phyloP scores from a whole-genome alignment of 1,140 invertebrate genomes.

The Holotrichia oblita region DNA sequence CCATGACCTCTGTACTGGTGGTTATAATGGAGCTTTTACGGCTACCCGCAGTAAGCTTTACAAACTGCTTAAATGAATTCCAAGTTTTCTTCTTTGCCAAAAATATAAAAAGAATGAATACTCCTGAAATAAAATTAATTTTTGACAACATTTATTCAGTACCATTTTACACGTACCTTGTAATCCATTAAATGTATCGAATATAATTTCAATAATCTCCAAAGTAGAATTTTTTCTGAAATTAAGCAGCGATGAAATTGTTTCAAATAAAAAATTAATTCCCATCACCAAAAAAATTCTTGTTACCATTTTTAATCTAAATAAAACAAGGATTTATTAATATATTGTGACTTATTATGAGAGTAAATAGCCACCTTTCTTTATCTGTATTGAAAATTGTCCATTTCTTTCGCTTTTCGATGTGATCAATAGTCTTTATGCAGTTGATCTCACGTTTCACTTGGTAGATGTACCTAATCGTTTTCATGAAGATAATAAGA shows the following conservation, averaged over 20 bases:
- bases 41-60: not conserved
- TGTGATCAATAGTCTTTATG: not conserved
- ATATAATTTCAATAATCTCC: slow-evolving; percentile 12
- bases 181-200: slow-evolving; percentile 20
- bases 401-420: slow-evolving; percentile 22
- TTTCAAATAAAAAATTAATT: slow-evolving; percentile 22
- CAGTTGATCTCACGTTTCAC: slow-evolving; percentile 7
- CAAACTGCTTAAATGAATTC: not conserved
- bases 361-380: slow-evolving; percentile 15
- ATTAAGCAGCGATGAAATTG: not conserved
- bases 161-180: not conserved
- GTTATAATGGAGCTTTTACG: slow-evolving; percentile 22
- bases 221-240: not conserved
- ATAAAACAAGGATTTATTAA: not conserved
- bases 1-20: not conserved
- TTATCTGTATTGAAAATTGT: slow-evolving; percentile 30
- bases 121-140: not conserved
- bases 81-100: slow-evolving; percentile 33
- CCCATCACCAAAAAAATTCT: slow-evolving; percentile 36
- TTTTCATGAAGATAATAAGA: slow-evolving; percentile 30
- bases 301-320: slow-evolving; percentile 19
- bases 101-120: slow-evolving; percentile 20
- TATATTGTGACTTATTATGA: not conserved
- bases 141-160: not conserved
- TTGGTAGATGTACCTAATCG: slow-evolving; percentile 19